phyloP scores from a whole-genome alignment of 2,888 invertebrate genomes.

The Rhorus exstirpatorius region DNA sequence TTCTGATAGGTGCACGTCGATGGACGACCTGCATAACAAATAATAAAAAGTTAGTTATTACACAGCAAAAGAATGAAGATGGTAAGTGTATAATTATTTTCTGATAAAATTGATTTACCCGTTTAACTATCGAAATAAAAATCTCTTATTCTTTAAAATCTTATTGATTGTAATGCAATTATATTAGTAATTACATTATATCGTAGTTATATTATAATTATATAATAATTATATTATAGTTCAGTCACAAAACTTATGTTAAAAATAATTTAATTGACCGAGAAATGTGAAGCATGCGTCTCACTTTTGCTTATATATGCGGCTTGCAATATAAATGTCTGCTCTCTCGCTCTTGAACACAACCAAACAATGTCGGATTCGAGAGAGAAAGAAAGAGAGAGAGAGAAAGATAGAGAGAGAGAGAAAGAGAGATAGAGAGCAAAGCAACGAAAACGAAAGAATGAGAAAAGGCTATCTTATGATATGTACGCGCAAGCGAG shows the following conservation, averaged over 20 bases:
- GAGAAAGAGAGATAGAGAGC: not conserved
- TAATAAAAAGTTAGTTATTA: not conserved
- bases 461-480: not conserved
- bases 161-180: not conserved
- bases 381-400: not conserved
- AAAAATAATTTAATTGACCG: not conserved
- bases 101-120: not conserved
- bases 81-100: not conserved
- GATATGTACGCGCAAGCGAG: not conserved
- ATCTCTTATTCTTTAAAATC: no score
- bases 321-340: not conserved
- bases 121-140: no score
- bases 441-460: no score
- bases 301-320: not conserved
- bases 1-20: slow-evolving; percentile 1
- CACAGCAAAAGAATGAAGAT: not conserved
- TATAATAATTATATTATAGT: no score
- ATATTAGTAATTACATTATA: no score
- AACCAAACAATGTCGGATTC: not conserved
- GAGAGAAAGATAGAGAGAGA: no score
- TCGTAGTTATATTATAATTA: no score
- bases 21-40: not conserved
- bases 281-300: not conserved
- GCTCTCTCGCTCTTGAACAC: not conserved
- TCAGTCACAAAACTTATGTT: not conserved